These are phyloP conservation scores for Clupea harengus DNA, from an alignment of 2,113 vertebrate species.

Conservation along the genomic window DNA sequence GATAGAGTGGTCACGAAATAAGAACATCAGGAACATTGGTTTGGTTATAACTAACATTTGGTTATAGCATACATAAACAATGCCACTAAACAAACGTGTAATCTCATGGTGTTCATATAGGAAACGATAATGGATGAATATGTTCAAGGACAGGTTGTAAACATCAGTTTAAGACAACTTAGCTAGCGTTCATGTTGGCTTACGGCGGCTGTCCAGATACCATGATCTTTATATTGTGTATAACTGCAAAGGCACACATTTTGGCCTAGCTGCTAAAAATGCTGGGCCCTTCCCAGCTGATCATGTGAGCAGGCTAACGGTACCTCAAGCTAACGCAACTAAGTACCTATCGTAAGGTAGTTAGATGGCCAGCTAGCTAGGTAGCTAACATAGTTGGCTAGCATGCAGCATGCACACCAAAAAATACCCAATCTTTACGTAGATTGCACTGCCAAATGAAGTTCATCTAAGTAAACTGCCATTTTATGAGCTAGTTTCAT, in stretches of 20 bases:
- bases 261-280: neutral
- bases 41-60: no score
- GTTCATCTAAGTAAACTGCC: neutral
- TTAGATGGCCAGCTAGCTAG: slow-evolving; percentile 1
- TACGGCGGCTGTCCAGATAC: neutral
- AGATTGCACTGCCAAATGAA: neutral
- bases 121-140: neutral
- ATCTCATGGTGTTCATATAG: neutral
- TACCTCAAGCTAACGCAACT: neutral
- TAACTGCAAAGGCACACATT: neutral
- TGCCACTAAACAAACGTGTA: neutral
- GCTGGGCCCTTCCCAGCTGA: neutral
- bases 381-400: neutral
- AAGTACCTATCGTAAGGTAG: neutral
- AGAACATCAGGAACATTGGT: neutral
- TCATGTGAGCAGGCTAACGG: neutral
- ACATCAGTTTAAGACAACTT: neutral
- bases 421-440: neutral
- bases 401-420: neutral
- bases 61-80: neutral
- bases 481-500: neutral
- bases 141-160: neutral
- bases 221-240: neutral
- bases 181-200: neutral
- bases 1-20: neutral